A percentile compares a stretch with the other conserved stretches of the same genome.
Conservation (phyloP, 2,888 invertebrate species). For the Graphium colonna region DNA sequence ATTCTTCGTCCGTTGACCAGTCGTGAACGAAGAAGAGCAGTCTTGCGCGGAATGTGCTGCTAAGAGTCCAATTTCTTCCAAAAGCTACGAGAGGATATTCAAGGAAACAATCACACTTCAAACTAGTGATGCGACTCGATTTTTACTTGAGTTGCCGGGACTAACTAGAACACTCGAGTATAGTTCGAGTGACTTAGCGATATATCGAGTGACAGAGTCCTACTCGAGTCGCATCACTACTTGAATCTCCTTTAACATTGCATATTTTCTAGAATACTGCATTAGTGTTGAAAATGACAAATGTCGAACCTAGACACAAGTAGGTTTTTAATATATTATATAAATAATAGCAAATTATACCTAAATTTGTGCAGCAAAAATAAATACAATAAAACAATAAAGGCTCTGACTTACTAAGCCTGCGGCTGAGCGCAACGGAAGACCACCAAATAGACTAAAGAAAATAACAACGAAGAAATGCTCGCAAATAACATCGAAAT, state of each 20-base stretch:
- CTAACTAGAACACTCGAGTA: background rate
- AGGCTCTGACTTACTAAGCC: constrained; percentile 1
- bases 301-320: background rate
- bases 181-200: background rate
- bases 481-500: constrained; percentile 32
- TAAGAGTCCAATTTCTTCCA: background rate
- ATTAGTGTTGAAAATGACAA: constrained; percentile 13
- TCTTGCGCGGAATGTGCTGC: background rate
- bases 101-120: background rate
- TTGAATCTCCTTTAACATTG: background rate
- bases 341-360: background rate
- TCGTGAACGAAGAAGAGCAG: background rate
- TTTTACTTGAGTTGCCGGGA: background rate
- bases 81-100: background rate
- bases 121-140: background rate
- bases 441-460: constrained; percentile 20
- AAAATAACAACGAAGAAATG: constrained; percentile 17
- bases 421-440: constrained; percentile 1
- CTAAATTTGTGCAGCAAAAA: background rate
- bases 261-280: background rate
- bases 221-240: no score
- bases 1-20: background rate
- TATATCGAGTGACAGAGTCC: background rate
- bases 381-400: background rate
- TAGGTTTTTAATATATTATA: background rate